These are phyloP conservation scores for Chironomus striatipennis DNA, from an alignment of 1,140 invertebrate species.

Conservation along the genomic window DNA sequence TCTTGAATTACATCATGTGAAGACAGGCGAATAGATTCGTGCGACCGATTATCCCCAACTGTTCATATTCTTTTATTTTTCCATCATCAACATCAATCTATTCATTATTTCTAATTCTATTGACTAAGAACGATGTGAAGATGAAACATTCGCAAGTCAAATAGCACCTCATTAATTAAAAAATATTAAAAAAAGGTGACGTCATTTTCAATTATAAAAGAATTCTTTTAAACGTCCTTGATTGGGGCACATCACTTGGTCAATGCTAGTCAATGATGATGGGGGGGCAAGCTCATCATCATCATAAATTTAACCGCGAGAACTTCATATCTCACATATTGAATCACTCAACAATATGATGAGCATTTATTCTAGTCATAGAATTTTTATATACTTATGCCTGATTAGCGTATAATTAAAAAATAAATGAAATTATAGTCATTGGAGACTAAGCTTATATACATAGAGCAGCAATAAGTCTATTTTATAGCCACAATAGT, in stretches of 20 bases:
- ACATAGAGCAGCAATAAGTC: too few species aligned
- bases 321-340: neutral
- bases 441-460: too few species aligned
- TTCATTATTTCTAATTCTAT: too few species aligned
- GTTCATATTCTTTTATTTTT: too few species aligned
- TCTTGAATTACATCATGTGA: slow-evolving; percentile 1
- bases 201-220: neutral
- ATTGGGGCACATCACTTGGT: neutral
- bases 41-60: neutral
- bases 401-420: slow-evolving; percentile 14
- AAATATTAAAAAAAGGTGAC: neutral
- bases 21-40: slow-evolving; percentile 1
- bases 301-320: neutral
- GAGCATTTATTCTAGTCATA: neutral
- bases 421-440: neutral
- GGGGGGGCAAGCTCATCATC: neutral
- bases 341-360: neutral
- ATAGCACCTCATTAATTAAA: too few species aligned
- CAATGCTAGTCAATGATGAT: neutral
- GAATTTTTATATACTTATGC: slow-evolving; percentile 7
- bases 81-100: neutral
- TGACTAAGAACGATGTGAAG: too few species aligned
- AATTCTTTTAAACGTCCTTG: neutral
- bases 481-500: too few species aligned
- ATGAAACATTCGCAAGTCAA: too few species aligned